Evolutionary conservation across 2,113 vertebrate genomes (phyloP).

Genomic region (Apaloderma vittatum): DNA sequence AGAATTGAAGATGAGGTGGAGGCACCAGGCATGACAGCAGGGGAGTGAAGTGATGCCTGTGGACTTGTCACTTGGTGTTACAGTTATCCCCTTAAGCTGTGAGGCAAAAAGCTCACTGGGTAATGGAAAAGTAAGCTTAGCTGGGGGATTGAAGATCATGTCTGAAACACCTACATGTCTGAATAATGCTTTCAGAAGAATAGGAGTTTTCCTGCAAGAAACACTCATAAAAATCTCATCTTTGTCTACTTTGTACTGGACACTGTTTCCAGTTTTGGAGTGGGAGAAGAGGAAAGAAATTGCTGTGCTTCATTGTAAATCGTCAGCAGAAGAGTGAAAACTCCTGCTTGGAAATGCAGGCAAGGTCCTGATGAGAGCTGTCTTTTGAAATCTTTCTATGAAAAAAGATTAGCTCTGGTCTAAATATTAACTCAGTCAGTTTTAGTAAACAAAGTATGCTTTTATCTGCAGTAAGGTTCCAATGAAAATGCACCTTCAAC

Average conservation of each 20-base stretch:
- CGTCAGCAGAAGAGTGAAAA: not conserved
- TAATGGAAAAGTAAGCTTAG: not conserved
- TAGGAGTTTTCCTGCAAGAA: not conserved
- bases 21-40: not conserved
- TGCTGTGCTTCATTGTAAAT: not conserved
- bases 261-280: not conserved
- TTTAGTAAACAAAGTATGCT: not conserved
- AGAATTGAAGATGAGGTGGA: not conserved
- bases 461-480: not conserved
- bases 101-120: not conserved
- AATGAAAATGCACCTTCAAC: not conserved
- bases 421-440: not conserved
- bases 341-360: not conserved
- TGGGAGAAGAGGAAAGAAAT: not conserved
- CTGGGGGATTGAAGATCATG: not conserved
- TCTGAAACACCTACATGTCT: not conserved
- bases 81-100: not conserved
- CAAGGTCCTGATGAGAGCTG: not conserved
- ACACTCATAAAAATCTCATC: not conserved
- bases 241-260: not conserved
- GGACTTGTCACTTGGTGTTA: not conserved
- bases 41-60: not conserved
- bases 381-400: not conserved
- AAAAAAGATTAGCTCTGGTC: not conserved
- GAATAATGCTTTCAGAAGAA: not conserved